Base-by-base conservation (phyloP, 2,888 invertebrate species). In the Didymodactylos carnosus region DNA sequence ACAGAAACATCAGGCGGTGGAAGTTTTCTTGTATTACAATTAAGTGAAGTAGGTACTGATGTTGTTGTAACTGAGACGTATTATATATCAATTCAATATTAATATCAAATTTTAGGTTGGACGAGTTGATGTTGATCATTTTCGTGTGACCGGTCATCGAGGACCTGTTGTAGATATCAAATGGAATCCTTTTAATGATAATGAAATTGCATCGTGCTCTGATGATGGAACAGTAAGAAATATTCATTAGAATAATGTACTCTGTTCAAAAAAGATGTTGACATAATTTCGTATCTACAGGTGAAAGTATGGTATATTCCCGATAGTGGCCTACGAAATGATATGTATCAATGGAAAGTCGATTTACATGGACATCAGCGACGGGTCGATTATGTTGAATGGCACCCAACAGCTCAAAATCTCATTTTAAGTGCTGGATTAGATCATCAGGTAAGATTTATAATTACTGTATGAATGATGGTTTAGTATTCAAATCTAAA, bases 121-220 rank as follows among this genome's bases (percentile, higher is more conserved):
- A 4, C 87, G 94, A 69, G 86, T 94, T 78, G 92, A 93, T 83
- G 90, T 91, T 82, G 85, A 86, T 78, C 79, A 80, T 73, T 86
- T 86, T 87, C 89, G 86, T 88, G 92, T 94, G 76, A 90, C 91
- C 23, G 94, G 94, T 23, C 94, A 95, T 85, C 88, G 89, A 77
- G 91, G 91, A 76, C 90, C 92, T 72, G 92, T 94, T 73, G 85
- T 92, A 79, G 93, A 94, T 84, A 89, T 94, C 78, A 91, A 92
- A 81, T 95, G 93, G 93, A 92, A 92, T 84, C 94, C 94, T 40
- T 94, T 94, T 86, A 92, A 95, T 84, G 94, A 95, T 85, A 91
- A 94, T 84, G 88, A 94, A 80, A 92, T 94, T 78, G 94, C 94
- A 13, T 92, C 92, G 74, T 91, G 91, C 81, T 92, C 93, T 75